A percentile compares a stretch with the other conserved stretches of the same genome.
Evolutionary conservation across 1,140 invertebrate species (phyloP).

Genomic region (Coenobita brevimanus): DNA sequence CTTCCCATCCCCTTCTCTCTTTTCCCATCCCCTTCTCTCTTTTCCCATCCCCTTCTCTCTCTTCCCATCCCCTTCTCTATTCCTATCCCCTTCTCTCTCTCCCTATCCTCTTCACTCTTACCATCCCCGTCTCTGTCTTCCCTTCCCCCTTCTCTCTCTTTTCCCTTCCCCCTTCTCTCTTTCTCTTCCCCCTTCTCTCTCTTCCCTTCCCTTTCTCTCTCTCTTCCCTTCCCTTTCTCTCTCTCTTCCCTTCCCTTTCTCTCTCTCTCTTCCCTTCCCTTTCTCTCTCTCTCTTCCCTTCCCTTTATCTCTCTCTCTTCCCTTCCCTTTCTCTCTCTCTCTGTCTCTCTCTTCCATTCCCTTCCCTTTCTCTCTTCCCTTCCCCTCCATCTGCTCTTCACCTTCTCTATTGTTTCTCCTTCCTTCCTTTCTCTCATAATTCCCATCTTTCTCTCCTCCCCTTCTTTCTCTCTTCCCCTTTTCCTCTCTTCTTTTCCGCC

Average conservation of each 20-base stretch:
- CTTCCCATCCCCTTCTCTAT: too few species aligned
- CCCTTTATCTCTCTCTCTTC: background rate
- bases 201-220: background rate
- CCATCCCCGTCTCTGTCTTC: slow-evolving; percentile 8
- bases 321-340: background rate
- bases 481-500: too few species aligned
- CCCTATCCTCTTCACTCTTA: background rate
- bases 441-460: too few species aligned
- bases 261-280: background rate
- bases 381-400: too few species aligned
- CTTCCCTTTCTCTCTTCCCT: too few species aligned
- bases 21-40: too few species aligned
- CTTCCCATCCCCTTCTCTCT: too few species aligned
- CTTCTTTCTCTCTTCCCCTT: too few species aligned
- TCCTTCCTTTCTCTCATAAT: too few species aligned
- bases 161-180: slow-evolving; percentile 12
- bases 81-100: slow-evolving; percentile 21
- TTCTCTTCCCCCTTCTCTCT: slow-evolving; percentile 27
- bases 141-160: slow-evolving; percentile 4
- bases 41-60: too few species aligned
- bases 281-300: background rate
- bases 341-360: too few species aligned
- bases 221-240: background rate
- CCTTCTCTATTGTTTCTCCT: too few species aligned
- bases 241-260: background rate